phyloP scores from a whole-genome alignment of 2,797 vertebrate genomes.

The Sorex maritimensis region DNA sequence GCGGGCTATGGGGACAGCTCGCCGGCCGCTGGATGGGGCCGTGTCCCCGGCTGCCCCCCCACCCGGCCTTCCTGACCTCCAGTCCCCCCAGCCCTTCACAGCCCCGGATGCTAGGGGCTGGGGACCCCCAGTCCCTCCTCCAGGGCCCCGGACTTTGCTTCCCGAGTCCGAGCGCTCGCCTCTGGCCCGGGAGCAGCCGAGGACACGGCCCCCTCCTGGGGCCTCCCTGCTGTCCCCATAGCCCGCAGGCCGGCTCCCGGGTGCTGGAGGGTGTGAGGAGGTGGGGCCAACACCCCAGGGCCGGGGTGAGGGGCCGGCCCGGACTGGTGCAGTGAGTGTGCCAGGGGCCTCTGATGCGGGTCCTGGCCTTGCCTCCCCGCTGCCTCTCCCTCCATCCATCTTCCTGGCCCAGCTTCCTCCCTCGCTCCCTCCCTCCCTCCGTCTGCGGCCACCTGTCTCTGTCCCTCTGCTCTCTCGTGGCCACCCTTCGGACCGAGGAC shows the following conservation, averaged over 20 bases:
- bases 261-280: constrained; percentile 28
- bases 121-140: neutral
- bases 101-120: neutral
- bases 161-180: constrained; percentile 25
- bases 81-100: neutral
- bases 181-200: constrained; percentile 74
- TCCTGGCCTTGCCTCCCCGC: neutral
- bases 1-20: no score
- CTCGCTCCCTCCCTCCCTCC: constrained; percentile 30
- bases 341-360: neutral
- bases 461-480: constrained; percentile 34
- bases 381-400: constrained; percentile 53
- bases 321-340: constrained; percentile 6
- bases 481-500: neutral
- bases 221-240: constrained; percentile 66
- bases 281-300: neutral
- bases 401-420: neutral
- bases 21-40: no score
- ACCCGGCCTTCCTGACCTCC: constrained; percentile 73
- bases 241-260: constrained; percentile 33
- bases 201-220: constrained; percentile 67
- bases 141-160: constrained; percentile 32
- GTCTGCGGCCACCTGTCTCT: neutral
- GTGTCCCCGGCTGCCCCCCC: constrained; percentile 70
- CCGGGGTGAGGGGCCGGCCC: neutral